A percentile compares a stretch with the other conserved stretches of the same genome.
phyloP scores from a whole-genome alignment of 2,113 vertebrate species.

The Oxyura jamaicensis region DNA sequence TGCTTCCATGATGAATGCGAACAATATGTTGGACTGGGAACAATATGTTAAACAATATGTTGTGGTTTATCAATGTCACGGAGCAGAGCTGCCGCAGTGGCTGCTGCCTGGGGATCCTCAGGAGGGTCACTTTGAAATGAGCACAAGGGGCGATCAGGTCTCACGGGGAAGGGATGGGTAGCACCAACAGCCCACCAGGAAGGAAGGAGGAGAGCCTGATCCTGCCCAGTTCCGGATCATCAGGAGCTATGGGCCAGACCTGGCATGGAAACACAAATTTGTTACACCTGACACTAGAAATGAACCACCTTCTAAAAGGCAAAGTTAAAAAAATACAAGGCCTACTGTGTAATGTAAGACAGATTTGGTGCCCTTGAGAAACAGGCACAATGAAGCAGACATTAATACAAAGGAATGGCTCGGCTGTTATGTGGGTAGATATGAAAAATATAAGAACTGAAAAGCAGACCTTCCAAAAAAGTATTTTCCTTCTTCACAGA shows the following conservation, averaged over 20 bases:
- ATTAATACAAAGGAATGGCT: not conserved
- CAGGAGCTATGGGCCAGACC: not conserved
- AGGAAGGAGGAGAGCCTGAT: not conserved
- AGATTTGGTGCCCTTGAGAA: not conserved
- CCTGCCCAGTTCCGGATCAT: not conserved
- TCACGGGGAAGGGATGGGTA: not conserved
- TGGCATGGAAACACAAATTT: not conserved
- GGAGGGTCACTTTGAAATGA: conserved; percentile 49
- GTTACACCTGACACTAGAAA: conserved; percentile 30
- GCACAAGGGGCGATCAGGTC: not conserved
- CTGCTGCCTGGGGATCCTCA: conserved; percentile 37
- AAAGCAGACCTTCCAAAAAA: not conserved
- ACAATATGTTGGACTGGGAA: conserved; percentile 70
- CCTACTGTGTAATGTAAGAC: not conserved
- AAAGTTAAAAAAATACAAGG: not conserved
- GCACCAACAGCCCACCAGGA: not conserved
- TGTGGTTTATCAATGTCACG: conserved; percentile 71
- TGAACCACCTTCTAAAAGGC: conserved; percentile 36
- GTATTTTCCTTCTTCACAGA: not conserved
- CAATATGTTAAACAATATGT: conserved; percentile 75
- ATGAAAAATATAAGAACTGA: conserved; percentile 4
- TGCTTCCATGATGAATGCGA: conserved; percentile 68
- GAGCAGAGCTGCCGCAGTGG: not conserved
- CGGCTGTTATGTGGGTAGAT: not conserved
- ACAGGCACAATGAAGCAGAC: not conserved